phyloP scores from a whole-genome alignment of 2,888 invertebrate genomes.

The Aphodius granarius region DNA sequence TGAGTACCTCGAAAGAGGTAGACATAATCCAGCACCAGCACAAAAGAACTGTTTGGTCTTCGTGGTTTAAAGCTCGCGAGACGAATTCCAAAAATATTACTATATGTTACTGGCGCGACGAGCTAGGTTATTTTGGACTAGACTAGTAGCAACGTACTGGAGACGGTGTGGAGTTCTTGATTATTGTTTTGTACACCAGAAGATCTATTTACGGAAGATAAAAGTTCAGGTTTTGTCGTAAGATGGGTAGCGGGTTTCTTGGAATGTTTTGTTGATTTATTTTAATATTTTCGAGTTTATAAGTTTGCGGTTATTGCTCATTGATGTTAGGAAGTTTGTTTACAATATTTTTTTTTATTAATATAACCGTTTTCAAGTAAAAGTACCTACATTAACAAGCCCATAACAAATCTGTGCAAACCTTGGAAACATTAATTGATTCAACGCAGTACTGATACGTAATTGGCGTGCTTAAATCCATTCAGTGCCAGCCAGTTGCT shows the following conservation, averaged over 20 bases:
- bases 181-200: background rate
- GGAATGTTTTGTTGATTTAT: background rate
- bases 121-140: background rate
- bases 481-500: background rate
- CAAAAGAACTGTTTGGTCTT: slow-evolving; percentile 19
- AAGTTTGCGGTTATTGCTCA: background rate
- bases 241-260: background rate
- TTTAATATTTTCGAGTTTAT: background rate
- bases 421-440: background rate
- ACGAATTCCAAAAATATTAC: background rate
- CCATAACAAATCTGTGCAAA: background rate
- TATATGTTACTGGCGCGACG: background rate
- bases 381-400: background rate
- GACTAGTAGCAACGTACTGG: background rate
- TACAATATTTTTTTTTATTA: no score
- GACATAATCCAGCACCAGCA: background rate
- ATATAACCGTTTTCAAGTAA: no score
- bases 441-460: background rate
- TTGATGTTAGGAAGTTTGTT: background rate
- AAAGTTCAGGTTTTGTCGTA: background rate
- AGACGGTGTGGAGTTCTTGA: background rate
- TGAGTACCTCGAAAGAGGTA: slow-evolving; percentile 12
- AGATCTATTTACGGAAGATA: background rate
- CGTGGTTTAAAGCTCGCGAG: background rate
- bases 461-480: background rate